Percentiles rank a stretch among this genome's conserved stretches.
phyloP scores from a whole-genome alignment of 2,888 invertebrate genomes.

The Electrophaes corylata region DNA sequence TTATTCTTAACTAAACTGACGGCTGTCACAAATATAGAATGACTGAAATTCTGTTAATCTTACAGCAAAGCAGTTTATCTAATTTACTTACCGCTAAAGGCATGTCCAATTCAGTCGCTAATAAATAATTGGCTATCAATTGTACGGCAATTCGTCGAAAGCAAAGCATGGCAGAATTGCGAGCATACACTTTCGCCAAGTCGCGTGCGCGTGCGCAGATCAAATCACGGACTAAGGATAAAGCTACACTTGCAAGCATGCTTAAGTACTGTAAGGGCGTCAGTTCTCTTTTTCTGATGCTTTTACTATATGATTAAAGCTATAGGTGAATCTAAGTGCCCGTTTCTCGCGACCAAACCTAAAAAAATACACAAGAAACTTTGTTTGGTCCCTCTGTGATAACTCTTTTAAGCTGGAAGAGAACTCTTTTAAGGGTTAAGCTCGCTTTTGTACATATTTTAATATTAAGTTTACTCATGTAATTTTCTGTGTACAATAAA shows the following conservation, averaged over 20 bases:
- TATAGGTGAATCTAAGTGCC: no score
- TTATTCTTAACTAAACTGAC: no score
- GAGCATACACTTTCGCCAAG: conserved; percentile 36
- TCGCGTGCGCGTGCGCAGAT: conserved; percentile 40
- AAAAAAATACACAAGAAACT: no score
- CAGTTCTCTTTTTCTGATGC: background rate
- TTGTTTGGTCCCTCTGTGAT: no score
- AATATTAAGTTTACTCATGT: no score
- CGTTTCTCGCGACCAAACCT: no score
- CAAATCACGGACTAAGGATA: conserved; percentile 16
- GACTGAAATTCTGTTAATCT: background rate
- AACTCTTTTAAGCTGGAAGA: no score
- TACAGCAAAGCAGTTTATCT: background rate
- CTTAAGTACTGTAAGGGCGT: background rate
- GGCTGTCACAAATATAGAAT: no score
- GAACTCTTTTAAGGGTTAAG: no score
- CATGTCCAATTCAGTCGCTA: background rate
- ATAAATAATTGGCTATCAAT: conserved; percentile 21
- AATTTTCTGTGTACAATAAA: no score
- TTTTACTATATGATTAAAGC: background rate
- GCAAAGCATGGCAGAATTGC: conserved; percentile 27
- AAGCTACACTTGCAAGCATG: background rate
- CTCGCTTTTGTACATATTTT: no score
- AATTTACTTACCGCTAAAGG: background rate
- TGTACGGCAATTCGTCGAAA: conserved; percentile 31